Evolutionary conservation across 2,888 invertebrate species (phyloP).

Genomic region (Chalcis sispes): DNA sequence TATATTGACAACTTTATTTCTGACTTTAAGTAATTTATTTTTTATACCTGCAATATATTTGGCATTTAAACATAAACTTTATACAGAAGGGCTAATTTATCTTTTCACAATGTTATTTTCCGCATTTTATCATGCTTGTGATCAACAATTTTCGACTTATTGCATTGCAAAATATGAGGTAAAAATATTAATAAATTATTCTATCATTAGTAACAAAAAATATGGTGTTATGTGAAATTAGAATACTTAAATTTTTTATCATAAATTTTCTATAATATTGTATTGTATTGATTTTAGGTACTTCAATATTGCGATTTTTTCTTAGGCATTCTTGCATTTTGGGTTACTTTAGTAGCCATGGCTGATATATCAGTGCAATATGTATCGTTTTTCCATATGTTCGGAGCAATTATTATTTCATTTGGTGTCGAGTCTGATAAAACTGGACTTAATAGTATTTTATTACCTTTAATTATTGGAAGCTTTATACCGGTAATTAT

Average conservation of each 20-base stretch:
- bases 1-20: slow-evolving; percentile 74
- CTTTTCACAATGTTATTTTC: slow-evolving; percentile 80
- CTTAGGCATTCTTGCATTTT: slow-evolving; percentile 79
- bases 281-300: slow-evolving; percentile 68
- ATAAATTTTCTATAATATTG: neutral
- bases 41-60: slow-evolving; percentile 79
- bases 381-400: slow-evolving; percentile 77
- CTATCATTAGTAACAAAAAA: neutral
- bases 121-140: slow-evolving; percentile 81
- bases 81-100: slow-evolving; percentile 79
- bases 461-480: slow-evolving; percentile 76
- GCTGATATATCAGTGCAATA: slow-evolving; percentile 75
- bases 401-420: slow-evolving; percentile 78
- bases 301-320: slow-evolving; percentile 80
- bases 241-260: neutral
- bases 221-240: neutral
- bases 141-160: slow-evolving; percentile 76
- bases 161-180: slow-evolving; percentile 76
- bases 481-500: slow-evolving; percentile 69
- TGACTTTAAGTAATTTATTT: slow-evolving; percentile 79
- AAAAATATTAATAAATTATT: slow-evolving; percentile 45
- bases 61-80: slow-evolving; percentile 77
- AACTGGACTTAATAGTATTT: slow-evolving; percentile 77
- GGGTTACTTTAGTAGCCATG: slow-evolving; percentile 79
- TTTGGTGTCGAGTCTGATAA: slow-evolving; percentile 78